A percentile compares a stretch with the other conserved stretches of the same genome.
phyloP scores from a whole-genome alignment of 2,888 invertebrate species.

The Mythimna ferrago region DNA sequence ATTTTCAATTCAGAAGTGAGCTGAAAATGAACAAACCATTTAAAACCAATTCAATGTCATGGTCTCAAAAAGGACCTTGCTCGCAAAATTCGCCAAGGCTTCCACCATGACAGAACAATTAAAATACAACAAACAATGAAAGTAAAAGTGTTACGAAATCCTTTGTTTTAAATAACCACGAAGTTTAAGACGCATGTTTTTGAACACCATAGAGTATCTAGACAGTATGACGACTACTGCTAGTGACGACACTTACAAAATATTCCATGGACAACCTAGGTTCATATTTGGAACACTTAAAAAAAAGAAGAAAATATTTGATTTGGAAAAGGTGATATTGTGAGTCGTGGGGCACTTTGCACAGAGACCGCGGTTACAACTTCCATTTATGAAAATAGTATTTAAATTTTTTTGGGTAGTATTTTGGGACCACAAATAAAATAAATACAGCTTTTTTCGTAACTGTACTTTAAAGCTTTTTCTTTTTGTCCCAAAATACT shows the following conservation, averaged over 20 bases:
- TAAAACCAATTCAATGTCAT: constrained; percentile 10
- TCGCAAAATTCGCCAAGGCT: constrained; percentile 9
- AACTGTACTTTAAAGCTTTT: too few relatives aligned
- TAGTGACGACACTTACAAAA: neutral
- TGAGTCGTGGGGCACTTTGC: too few relatives aligned
- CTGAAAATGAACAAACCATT: neutral
- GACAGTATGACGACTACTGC: neutral
- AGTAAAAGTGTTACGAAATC: constrained; percentile 33
- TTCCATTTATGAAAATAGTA: too few relatives aligned
- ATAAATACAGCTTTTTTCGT: too few relatives aligned
- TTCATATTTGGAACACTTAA: too few relatives aligned
- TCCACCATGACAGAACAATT: neutral
- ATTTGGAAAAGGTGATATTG: too few relatives aligned
- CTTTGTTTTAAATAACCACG: constrained; percentile 8
- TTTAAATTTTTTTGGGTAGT: too few relatives aligned
- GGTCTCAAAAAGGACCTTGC: constrained; percentile 5
- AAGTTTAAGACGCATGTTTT: constrained; percentile 25
- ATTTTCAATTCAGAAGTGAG: neutral
- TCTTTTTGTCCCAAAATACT: too few relatives aligned
- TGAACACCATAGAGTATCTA: neutral
- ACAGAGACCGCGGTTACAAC: too few relatives aligned
- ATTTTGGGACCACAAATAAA: too few relatives aligned
- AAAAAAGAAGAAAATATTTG: too few relatives aligned
- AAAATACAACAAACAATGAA: constrained; percentile 26
- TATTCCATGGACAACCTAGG: neutral